Conservation (phyloP, 2,113 vertebrate species). For the Ameiurus melas region DNA sequence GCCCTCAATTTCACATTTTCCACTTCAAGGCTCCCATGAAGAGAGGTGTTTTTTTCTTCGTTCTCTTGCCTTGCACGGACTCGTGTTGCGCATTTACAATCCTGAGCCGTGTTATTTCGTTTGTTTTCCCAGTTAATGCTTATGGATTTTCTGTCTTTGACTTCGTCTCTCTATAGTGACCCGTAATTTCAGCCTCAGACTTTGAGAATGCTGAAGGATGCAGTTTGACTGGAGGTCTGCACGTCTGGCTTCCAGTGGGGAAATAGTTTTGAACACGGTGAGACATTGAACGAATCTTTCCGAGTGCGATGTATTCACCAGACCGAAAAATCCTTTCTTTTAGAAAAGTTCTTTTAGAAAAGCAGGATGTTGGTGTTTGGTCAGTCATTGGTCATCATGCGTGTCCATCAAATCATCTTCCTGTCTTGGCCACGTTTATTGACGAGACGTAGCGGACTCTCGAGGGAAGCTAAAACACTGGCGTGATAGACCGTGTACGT, state of each 20-base stretch:
- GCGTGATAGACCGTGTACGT: neutral
- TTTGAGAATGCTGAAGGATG: neutral
- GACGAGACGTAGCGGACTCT: neutral
- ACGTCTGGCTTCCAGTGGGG: neutral
- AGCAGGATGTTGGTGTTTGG: neutral
- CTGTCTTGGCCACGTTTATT: neutral
- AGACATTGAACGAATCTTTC: neutral
- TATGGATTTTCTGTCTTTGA: constrained; percentile 1
- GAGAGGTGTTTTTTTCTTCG: no score
- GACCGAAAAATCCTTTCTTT: neutral
- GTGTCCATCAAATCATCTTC: neutral
- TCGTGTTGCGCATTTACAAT: neutral
- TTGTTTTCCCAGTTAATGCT: constrained; percentile 4
- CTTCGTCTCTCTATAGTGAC: neutral
- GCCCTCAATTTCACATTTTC: neutral
- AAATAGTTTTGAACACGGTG: neutral
- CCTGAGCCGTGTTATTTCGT: neutral
- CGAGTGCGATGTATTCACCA: neutral
- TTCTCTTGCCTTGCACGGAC: neutral
- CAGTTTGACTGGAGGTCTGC: neutral
- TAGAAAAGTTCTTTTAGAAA: no score
- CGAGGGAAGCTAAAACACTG: neutral
- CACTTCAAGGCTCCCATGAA: neutral
- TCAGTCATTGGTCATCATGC: neutral
- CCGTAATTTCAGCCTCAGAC: neutral